Percentiles rank a stretch among this genome's conserved stretches.
phyloP scores from a whole-genome alignment of 2,797 vertebrate species.

The Naso thynnoides region DNA sequence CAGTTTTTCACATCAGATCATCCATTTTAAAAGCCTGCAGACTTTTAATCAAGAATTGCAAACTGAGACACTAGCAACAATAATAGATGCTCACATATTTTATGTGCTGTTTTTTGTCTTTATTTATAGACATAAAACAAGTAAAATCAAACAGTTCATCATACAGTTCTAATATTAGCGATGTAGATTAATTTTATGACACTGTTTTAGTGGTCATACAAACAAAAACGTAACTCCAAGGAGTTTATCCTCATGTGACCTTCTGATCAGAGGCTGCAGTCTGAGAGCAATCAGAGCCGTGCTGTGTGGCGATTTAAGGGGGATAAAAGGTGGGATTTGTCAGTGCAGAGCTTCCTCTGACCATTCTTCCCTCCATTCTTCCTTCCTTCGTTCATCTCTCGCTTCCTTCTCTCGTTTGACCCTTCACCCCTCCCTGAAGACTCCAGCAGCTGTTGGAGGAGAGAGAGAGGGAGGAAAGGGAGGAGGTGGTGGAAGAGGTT shows the following conservation, averaged over 20 bases:
- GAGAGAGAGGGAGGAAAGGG: slow-evolving; percentile 90
- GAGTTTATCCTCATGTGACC: neutral
- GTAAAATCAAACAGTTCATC: neutral
- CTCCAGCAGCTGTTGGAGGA: slow-evolving; percentile 96
- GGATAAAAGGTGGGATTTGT: slow-evolving; percentile 1
- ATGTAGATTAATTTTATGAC: neutral
- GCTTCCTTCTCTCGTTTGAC: slow-evolving; percentile 85
- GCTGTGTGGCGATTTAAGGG: neutral
- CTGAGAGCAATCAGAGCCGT: neutral
- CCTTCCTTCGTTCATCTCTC: slow-evolving; percentile 86
- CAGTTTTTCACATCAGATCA: neutral
- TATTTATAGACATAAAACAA: neutral
- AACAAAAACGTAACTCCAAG: neutral
- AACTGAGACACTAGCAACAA: neutral
- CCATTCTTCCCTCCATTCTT: slow-evolving; percentile 87
- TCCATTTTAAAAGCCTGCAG: neutral
- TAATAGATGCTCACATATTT: neutral
- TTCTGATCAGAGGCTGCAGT: slow-evolving; percentile 1
- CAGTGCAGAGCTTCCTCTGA: slow-evolving; percentile 81
- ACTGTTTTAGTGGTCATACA: neutral
- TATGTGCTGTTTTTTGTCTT: neutral
- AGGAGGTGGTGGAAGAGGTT: slow-evolving; percentile 86
- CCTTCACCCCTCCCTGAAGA: slow-evolving; percentile 92
- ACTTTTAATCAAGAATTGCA: neutral
- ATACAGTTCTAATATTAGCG: neutral